Percentiles rank a stretch among this genome's conserved stretches.
phyloP scores from a whole-genome alignment of 2,797 vertebrate species.

The Pseudochirops cupreus region DNA sequence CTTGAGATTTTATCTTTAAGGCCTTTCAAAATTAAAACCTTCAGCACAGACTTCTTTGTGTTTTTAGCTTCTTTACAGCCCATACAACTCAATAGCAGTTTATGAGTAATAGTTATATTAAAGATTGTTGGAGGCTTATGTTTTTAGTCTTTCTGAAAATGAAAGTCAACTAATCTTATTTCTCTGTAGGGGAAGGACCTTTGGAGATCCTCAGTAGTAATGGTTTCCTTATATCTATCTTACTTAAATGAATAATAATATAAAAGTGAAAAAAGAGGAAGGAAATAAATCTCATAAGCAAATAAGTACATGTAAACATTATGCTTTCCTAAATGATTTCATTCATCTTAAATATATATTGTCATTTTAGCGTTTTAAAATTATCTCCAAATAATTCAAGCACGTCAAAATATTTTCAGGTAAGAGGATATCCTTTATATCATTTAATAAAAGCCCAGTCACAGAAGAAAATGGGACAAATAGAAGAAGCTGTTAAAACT shows the following conservation, averaged over 20 bases:
- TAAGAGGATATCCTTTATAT: constrained; percentile 95
- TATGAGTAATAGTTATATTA: background rate
- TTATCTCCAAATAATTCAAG: constrained; percentile 8
- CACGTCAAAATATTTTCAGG: constrained; percentile 82
- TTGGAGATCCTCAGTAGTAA: background rate
- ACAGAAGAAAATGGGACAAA: constrained; percentile 93
- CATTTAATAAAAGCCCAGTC: constrained; percentile 96
- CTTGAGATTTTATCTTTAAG: background rate
- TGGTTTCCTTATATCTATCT: background rate
- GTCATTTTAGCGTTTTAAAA: constrained; percentile 7
- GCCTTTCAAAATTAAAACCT: background rate
- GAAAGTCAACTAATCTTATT: background rate
- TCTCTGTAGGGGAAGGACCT: background rate
- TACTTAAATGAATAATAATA: background rate
- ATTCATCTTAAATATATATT: constrained; percentile 17
- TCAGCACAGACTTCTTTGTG: background rate
- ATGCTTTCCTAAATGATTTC: background rate
- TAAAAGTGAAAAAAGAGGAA: constrained; percentile 15
- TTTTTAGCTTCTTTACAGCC: background rate
- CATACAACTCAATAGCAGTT: background rate
- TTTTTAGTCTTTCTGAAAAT: background rate
- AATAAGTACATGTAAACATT: background rate
- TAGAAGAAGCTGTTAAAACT: constrained; percentile 95
- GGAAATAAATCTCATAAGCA: background rate
- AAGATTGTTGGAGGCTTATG: background rate